A percentile compares a stretch with the other conserved stretches of the same genome.
Conservation (phyloP, 1,140 invertebrate genomes). For the Melitaea cinxia region DNA sequence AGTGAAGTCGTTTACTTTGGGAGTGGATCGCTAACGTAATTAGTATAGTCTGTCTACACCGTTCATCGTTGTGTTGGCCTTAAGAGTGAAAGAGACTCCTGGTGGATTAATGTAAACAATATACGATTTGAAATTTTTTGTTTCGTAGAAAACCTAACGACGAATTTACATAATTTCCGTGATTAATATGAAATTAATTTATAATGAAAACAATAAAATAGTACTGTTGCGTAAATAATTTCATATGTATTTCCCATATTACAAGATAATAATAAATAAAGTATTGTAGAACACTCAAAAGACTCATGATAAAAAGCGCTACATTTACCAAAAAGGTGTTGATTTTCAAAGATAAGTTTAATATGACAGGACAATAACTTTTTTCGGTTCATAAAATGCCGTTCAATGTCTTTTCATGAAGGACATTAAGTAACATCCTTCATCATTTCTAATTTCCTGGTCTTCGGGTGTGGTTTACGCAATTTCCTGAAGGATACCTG, state of each 20-base stretch:
- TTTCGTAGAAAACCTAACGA: too few species aligned
- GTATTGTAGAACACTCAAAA: too few species aligned
- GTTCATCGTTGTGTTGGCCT: conserved; percentile 3
- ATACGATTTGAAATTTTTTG: neutral
- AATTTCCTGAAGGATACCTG: conserved; percentile 68
- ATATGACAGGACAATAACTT: conserved; percentile 4
- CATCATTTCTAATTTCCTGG: conserved; percentile 80
- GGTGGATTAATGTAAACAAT: neutral
- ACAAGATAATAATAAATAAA: too few species aligned
- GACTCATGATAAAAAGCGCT: too few species aligned
- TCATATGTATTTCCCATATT: too few species aligned
- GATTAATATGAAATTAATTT: too few species aligned
- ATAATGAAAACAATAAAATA: too few species aligned
- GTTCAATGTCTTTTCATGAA: conserved; percentile 52
- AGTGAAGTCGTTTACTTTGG: conserved; percentile 70
- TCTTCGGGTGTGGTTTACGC: conserved; percentile 73
- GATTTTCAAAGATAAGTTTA: neutral
- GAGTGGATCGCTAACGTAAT: conserved; percentile 70
- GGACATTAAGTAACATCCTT: conserved; percentile 76
- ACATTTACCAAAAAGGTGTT: neutral
- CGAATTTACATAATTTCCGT: too few species aligned
- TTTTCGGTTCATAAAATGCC: conserved; percentile 42
- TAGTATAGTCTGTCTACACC: conserved; percentile 40
- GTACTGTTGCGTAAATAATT: too few species aligned
- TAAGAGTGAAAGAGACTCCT: conserved; percentile 11